Conservation (phyloP, 64 coral and sea anemone genomes). For the Dendronephthya gigantea region DNA sequence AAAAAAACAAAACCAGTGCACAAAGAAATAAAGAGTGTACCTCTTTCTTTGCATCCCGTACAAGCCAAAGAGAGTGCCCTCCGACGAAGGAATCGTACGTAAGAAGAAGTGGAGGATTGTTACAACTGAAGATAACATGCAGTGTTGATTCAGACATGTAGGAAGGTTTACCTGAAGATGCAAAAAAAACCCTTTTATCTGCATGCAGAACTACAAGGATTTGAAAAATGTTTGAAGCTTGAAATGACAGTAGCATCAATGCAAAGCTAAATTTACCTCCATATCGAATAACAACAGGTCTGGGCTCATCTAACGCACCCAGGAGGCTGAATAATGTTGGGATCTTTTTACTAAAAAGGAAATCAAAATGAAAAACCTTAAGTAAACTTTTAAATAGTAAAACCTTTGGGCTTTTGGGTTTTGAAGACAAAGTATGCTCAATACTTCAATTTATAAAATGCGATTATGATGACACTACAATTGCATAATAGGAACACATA, state of each 20-base stretch:
- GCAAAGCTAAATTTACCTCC: conserved; percentile 36
- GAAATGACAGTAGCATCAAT: too few relatives aligned
- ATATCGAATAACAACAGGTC: conserved; percentile 59
- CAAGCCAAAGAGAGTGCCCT: conserved; percentile 61
- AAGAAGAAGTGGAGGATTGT: conserved; percentile 55
- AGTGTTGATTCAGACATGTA: conserved; percentile 73
- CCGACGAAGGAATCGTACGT: conserved; percentile 75
- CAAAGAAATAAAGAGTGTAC: conserved; percentile 23
- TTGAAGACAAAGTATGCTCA: too few relatives aligned
- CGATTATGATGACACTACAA: neutral
- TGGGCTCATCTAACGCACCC: conserved; percentile 88
- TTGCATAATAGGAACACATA: too few relatives aligned
- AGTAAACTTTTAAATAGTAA: neutral
- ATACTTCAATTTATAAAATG: too few relatives aligned
- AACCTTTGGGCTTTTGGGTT: too few relatives aligned
- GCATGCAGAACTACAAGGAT: neutral
- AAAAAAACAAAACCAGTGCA: too few relatives aligned
- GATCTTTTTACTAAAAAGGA: conserved; percentile 33
- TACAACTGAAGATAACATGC: conserved; percentile 50
- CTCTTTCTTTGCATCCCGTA: conserved; percentile 62
- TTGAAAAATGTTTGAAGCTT: too few relatives aligned
- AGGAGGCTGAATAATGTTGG: conserved; percentile 79
- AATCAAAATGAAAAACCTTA: neutral
- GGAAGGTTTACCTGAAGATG: conserved; percentile 55
- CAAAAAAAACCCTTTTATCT: neutral